Base-by-base conservation (phyloP, 1,140 invertebrate species). In the Drosophila rhopaloa region DNA sequence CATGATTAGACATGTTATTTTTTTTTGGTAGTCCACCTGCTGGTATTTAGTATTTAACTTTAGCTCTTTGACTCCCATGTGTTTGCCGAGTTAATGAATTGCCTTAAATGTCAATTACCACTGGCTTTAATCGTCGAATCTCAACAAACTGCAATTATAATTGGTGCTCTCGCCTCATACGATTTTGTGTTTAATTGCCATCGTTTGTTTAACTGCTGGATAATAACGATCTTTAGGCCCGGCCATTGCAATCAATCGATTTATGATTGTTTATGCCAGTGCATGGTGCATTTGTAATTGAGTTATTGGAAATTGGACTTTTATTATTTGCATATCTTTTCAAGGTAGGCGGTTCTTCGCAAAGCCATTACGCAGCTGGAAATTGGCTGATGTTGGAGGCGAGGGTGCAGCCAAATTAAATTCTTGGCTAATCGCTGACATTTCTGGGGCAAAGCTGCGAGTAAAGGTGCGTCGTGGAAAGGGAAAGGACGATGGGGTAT, bases 91-190 rank as follows among this genome's bases (percentile, higher is more conserved):
- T 78, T 68, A 86, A 86, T 86, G 79, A 86, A 86, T 86, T 76
- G 75, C 65, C 82, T 86, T 86, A 86, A 86, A 86, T 88, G 82
- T 86, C 82, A 86, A 82, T 86, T 86, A 86, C 74, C 75, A 66
- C 38, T 70, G 51, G 56, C 62, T 76, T 77, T 81, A 75, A 73
- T 73, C 59, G 62, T 56, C 13, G 41, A 58, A 57, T 71, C 65
- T 71, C 19, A 71, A 58, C 53, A 43, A 54, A 38, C 38, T 41
- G 37, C 53, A 67, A 55, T 67, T 76, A 67, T 67, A 57, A 38
- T 47, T 53, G 50, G 13, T 48, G 29, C 54, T 47, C 44, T 53
- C 40, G 16, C 24, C 66, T 35, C 32, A 8, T 29, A 29, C 41
- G 48, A 50, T 55, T 43, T 55, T 48, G 47, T 41, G 16, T 79